phyloP scores from a whole-genome alignment of 2,888 invertebrate genomes.

The Philereme transversata region DNA sequence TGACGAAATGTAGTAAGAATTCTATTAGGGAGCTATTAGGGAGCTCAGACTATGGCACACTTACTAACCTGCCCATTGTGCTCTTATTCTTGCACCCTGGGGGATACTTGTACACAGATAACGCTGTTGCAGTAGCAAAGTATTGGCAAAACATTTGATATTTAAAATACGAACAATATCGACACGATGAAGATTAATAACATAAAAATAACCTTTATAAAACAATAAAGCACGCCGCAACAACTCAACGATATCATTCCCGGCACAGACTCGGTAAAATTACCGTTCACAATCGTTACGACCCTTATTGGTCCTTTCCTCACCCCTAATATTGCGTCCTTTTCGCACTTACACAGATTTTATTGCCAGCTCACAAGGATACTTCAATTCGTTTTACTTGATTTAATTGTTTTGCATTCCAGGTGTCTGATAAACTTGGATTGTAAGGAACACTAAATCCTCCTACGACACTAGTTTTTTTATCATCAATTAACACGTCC shows the following conservation, averaged over 20 bases:
- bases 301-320: constrained; percentile 45
- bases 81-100: no score
- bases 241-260: constrained; percentile 22
- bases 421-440: constrained; percentile 6
- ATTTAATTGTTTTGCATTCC: constrained; percentile 26
- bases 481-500: no score
- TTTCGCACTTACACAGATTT: constrained; percentile 26
- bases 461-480: no score
- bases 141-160: no score
- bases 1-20: no score
- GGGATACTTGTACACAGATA: no score
- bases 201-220: background rate
- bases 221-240: constrained; percentile 23
- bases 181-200: background rate
- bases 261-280: constrained; percentile 50
- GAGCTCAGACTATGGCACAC: no score
- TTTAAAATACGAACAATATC: no score
- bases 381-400: constrained; percentile 26
- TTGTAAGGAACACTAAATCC: no score
- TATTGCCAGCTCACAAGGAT: constrained; percentile 30
- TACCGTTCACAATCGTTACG: constrained; percentile 50
- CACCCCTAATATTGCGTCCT: constrained; percentile 42
- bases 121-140: no score
- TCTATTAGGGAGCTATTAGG: no score
- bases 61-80: no score